A percentile compares a stretch with the other conserved stretches of the same genome.
phyloP scores from a whole-genome alignment of 2,797 vertebrate genomes.

The Petrocephalus schoutedeni region DNA sequence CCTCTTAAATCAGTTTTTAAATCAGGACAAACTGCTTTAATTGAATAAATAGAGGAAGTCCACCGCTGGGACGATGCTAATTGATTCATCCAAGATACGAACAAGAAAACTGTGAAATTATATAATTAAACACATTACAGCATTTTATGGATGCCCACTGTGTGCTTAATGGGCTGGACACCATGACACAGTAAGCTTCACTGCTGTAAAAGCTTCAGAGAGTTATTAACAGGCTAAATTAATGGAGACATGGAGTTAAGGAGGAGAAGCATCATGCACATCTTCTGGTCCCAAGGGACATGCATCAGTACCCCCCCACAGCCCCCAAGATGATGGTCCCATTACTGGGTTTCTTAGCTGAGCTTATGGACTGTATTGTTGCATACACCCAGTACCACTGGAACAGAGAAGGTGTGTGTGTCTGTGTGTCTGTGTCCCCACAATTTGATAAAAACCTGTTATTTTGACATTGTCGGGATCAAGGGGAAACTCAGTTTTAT shows the following conservation, averaged over 20 bases:
- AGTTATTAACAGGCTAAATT: constrained; percentile 9
- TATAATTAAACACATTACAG: not conserved
- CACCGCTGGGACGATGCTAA: not conserved
- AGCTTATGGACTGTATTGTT: constrained; percentile 13
- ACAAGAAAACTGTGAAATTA: not conserved
- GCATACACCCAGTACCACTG: not conserved
- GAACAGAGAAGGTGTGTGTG: no score
- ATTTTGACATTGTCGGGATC: no score
- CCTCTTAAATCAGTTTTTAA: not conserved
- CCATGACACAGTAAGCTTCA: not conserved
- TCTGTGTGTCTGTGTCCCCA: no score
- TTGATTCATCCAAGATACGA: not conserved
- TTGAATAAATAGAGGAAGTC: not conserved
- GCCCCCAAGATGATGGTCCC: constrained; percentile 2
- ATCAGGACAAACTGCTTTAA: not conserved
- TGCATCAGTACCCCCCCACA: not conserved
- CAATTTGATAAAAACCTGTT: no score
- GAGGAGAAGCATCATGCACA: not conserved
- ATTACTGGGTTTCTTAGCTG: constrained; percentile 15
- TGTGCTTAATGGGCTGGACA: not conserved
- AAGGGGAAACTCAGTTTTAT: not conserved
- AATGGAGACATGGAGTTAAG: constrained; percentile 11
- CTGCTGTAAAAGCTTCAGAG: not conserved
- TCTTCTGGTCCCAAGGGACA: not conserved
- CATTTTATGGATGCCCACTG: not conserved